These are phyloP conservation scores for Drosophila kepulauana DNA, from an alignment of 1,140 invertebrate species.

Conservation along the genomic window DNA sequence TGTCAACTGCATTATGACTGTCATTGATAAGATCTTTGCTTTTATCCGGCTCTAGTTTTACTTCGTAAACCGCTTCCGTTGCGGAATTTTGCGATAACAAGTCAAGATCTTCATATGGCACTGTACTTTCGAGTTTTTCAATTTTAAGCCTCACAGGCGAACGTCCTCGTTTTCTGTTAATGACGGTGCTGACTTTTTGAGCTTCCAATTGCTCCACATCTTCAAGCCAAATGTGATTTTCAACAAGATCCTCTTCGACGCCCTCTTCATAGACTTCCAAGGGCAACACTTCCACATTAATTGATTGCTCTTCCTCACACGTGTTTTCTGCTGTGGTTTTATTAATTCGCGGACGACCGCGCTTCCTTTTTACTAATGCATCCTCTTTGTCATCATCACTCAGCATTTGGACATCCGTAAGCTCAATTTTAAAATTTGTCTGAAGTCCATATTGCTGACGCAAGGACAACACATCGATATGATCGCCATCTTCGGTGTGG, in stretches of 20 bases:
- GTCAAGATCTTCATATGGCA: neutral
- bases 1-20: neutral
- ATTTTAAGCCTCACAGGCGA: neutral
- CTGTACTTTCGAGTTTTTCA: neutral
- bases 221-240: constrained; percentile 25
- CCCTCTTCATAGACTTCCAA: neutral
- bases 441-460: constrained; percentile 51
- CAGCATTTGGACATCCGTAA: neutral
- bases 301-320: neutral
- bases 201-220: neutral
- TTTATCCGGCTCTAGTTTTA: neutral
- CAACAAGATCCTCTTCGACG: neutral
- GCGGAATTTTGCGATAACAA: neutral
- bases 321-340: neutral
- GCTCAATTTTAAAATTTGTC: neutral
- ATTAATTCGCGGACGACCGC: constrained; percentile 45
- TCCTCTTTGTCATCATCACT: neutral
- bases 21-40: no score
- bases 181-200: neutral
- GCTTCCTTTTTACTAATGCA: constrained; percentile 18
- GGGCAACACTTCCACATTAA: neutral
- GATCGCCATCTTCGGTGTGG: constrained; percentile 43
- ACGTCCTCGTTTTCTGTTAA: constrained; percentile 13
- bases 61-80: neutral
- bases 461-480: constrained; percentile 40